Evolutionary conservation across 2,888 invertebrate genomes (phyloP).

Genomic region (Sicus ferrugineus): DNA sequence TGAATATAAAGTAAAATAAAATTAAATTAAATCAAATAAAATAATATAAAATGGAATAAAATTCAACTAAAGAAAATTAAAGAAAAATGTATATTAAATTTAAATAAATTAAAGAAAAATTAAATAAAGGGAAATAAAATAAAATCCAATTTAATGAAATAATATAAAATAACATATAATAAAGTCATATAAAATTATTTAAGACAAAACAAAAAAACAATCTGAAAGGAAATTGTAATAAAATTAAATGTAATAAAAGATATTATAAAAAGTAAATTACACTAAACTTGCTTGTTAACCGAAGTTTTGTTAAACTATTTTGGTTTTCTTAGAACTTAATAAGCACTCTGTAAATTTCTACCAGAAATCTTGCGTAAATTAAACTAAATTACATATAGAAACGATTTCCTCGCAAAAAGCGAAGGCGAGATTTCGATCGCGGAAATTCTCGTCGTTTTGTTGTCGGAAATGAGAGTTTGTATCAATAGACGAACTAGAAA

Average conservation of each 20-base stretch:
- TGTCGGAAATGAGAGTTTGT: not conserved
- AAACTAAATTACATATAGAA: constrained; percentile 54
- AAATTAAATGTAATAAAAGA: not conserved
- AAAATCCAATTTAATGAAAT: no score
- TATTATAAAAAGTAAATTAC: not conserved
- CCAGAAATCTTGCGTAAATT: constrained; percentile 50
- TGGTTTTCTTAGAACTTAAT: not conserved
- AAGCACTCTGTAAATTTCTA: constrained; percentile 30
- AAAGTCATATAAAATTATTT: no score
- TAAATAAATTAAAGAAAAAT: not conserved
- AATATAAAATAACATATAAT: no score
- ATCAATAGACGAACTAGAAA: constrained; percentile 20
- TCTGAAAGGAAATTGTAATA: no score
- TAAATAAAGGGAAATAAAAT: not conserved
- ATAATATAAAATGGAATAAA: not conserved
- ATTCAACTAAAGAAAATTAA: not conserved
- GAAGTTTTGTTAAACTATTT: not conserved
- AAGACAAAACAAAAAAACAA: no score
- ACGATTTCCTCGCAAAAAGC: constrained; percentile 28
- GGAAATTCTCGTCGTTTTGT: constrained; percentile 38
- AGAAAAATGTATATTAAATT: not conserved
- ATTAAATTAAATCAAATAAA: not conserved
- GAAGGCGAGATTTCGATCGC: constrained; percentile 27
- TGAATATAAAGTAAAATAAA: constrained; percentile 25
- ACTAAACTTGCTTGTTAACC: not conserved